Conservation (phyloP, 2,797 vertebrate genomes). For the Holocentrus rufus region DNA sequence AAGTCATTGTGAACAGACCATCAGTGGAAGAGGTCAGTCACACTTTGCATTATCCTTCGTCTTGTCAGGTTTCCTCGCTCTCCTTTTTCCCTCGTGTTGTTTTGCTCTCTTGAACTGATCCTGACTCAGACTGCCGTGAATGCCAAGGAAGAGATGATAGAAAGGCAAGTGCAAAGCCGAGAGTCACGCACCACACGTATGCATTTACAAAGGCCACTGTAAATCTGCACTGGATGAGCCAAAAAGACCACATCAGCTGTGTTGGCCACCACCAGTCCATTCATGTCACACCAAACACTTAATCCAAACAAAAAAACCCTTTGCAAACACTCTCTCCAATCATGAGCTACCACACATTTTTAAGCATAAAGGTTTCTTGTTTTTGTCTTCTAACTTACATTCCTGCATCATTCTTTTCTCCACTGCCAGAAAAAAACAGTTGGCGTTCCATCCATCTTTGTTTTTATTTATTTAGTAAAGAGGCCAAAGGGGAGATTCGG, state of each 20-base stretch:
- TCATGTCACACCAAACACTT: too few species aligned
- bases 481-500: too few species aligned
- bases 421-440: too few species aligned
- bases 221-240: conserved; percentile 13
- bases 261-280: conserved; percentile 5
- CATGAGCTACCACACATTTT: background rate
- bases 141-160: too few species aligned
- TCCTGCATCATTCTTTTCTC: too few species aligned
- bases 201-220: conserved; percentile 19
- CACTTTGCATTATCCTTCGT: background rate
- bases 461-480: too few species aligned
- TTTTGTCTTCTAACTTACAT: too few species aligned
- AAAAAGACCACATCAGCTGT: background rate
- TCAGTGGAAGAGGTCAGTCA: conserved; percentile 37
- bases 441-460: too few species aligned
- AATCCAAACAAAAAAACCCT: too few species aligned
- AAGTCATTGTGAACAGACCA: conserved; percentile 47
- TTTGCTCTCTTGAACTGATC: conserved; percentile 6
- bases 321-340: background rate
- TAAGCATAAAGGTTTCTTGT: background rate
- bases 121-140: conserved; percentile 4
- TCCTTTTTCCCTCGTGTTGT: background rate
- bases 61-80: conserved; percentile 4
- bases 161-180: too few species aligned
- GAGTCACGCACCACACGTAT: background rate